These are phyloP conservation scores for Blera fallax DNA, from an alignment of 2,888 invertebrate species.

Conservation along the genomic window DNA sequence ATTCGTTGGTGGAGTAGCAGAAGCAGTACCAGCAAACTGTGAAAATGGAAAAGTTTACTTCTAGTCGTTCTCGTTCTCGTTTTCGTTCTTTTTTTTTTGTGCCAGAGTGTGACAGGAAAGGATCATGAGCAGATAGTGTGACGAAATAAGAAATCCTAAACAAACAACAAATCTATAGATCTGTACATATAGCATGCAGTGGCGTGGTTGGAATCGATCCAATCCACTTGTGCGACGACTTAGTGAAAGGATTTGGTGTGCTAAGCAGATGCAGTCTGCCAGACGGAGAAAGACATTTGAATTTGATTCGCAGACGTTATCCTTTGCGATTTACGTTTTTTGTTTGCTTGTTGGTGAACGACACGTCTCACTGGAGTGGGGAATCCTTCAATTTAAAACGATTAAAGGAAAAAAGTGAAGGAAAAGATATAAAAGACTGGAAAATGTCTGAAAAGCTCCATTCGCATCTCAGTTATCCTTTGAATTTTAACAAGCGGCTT, in stretches of 20 bases:
- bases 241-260: slow-evolving; percentile 45
- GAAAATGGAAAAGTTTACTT: slow-evolving; percentile 45
- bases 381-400: slow-evolving; percentile 16
- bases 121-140: slow-evolving; percentile 72
- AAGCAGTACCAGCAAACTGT: slow-evolving; percentile 25
- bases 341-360: slow-evolving; percentile 25
- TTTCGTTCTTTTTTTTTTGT: not conserved
- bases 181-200: not conserved
- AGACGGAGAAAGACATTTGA: slow-evolving; percentile 37
- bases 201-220: slow-evolving; percentile 54
- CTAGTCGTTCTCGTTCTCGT: too few relatives aligned
- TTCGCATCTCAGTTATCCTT: too few relatives aligned
- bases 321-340: slow-evolving; percentile 49
- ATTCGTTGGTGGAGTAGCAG: slow-evolving; percentile 29
- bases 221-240: slow-evolving; percentile 60
- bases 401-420: not conserved
- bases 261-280: slow-evolving; percentile 36
- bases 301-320: slow-evolving; percentile 59
- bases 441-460: too few relatives aligned
- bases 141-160: slow-evolving; percentile 69
- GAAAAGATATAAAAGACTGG: too few relatives aligned
- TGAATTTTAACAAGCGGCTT: too few relatives aligned
- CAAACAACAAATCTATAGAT: slow-evolving; percentile 42
- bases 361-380: not conserved
- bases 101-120: slow-evolving; percentile 62